Conservation (phyloP, 2,888 invertebrate genomes). For the Tipula unca region DNA sequence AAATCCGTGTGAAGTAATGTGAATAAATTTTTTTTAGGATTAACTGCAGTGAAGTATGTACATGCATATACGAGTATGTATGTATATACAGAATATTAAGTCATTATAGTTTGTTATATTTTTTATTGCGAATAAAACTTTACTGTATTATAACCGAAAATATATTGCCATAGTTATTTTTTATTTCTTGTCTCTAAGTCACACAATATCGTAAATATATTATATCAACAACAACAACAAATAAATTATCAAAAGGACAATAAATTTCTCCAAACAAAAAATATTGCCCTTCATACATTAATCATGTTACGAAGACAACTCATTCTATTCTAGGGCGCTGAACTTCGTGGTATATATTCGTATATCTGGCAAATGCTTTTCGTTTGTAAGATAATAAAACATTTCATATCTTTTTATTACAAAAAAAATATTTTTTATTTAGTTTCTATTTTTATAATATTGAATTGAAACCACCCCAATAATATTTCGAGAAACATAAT, state of each 20-base stretch:
- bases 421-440: neutral
- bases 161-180: neutral
- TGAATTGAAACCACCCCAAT: conserved; percentile 14
- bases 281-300: neutral
- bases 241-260: neutral
- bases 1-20: neutral
- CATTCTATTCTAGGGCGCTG: neutral
- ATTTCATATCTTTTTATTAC: neutral
- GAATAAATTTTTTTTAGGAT: neutral
- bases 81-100: neutral
- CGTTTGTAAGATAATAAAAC: neutral
- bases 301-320: neutral
- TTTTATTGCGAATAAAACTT: neutral
- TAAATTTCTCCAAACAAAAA: neutral
- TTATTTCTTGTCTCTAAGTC: neutral
- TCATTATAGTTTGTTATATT: neutral
- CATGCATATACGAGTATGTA: neutral
- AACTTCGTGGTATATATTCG: neutral
- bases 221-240: neutral
- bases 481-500: neutral
- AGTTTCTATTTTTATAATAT: neutral
- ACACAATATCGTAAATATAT: neutral
- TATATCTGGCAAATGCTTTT: neutral
- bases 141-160: neutral
- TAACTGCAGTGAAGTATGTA: neutral